A percentile compares a stretch with the other conserved stretches of the same genome.
These are phyloP conservation scores for Rafetus swinhoei DNA, from an alignment of 2,113 vertebrate species.

Conservation along the genomic window DNA sequence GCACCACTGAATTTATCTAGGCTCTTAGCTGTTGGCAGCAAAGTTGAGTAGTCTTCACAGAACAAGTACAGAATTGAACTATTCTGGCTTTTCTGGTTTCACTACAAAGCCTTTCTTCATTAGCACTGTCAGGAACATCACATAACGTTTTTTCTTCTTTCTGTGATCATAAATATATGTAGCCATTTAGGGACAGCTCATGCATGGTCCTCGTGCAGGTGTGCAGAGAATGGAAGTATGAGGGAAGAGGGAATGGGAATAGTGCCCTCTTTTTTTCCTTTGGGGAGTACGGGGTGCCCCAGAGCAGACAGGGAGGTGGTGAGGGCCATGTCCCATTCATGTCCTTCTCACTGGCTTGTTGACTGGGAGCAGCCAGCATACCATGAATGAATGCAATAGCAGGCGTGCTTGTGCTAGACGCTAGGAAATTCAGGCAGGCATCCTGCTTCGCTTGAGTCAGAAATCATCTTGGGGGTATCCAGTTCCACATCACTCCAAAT, in stretches of 20 bases:
- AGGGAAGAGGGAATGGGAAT: background rate
- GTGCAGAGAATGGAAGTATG: background rate
- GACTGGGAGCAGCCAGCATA: background rate
- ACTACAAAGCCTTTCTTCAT: slow-evolving; percentile 37
- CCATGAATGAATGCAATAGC: background rate
- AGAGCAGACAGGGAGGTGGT: background rate
- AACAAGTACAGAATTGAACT: slow-evolving; percentile 49
- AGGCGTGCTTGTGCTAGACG: background rate
- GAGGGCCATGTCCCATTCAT: accelerated
- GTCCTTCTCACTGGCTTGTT: background rate
- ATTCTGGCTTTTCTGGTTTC: slow-evolving; percentile 35
- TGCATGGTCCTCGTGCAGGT: background rate
- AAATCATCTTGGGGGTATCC: accelerated
- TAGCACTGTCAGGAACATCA: background rate
- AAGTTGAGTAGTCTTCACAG: slow-evolving; percentile 43
- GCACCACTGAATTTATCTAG: slow-evolving; percentile 71
- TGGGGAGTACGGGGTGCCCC: background rate
- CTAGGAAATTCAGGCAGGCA: background rate
- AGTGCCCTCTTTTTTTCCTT: background rate
- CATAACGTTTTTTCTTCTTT: slow-evolving; percentile 12
- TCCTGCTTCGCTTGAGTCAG: background rate
- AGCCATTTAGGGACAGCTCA: background rate
- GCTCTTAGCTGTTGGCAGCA: slow-evolving; percentile 52
- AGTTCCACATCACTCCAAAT: background rate
- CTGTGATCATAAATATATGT: background rate